Conservation (phyloP, 2,797 vertebrate genomes). For the Orientallactaga sibirica region DNA sequence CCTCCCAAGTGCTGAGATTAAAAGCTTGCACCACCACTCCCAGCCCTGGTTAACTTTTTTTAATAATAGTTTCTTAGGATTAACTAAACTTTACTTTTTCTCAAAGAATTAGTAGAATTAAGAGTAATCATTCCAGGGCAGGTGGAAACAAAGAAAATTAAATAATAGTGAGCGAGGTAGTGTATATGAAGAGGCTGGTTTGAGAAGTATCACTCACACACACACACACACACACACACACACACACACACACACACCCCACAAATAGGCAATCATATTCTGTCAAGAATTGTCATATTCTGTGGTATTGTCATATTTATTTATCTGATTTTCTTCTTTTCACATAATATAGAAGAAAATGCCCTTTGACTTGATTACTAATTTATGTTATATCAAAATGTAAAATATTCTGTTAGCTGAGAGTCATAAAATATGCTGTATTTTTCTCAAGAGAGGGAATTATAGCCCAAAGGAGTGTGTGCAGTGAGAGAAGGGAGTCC, state of each 20-base stretch:
- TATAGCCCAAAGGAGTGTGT: neutral
- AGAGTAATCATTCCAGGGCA: neutral
- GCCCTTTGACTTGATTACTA: neutral
- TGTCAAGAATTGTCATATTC: neutral
- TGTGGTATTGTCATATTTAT: neutral
- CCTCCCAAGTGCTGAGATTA: too few relatives aligned
- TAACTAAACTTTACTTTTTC: neutral
- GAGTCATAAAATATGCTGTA: neutral
- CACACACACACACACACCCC: too few relatives aligned
- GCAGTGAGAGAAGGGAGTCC: neutral
- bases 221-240: neutral
- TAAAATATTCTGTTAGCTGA: neutral
- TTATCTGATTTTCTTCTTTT: neutral
- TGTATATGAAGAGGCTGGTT: rapidly evolving
- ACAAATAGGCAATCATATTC: neutral
- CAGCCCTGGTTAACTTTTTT: too few relatives aligned
- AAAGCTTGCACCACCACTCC: too few relatives aligned
- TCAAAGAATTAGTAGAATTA: neutral
- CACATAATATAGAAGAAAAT: neutral
- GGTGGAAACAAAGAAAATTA: neutral
- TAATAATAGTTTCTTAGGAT: neutral
- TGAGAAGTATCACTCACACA: neutral
- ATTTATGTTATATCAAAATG: neutral
- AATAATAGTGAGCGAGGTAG: neutral
- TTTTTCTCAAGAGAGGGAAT: neutral